Evolutionary conservation across 1,140 invertebrate genomes (phyloP), one percentile per base, ranked within the genome.

Genomic region (Leptestheria dahalacensis): DNA sequence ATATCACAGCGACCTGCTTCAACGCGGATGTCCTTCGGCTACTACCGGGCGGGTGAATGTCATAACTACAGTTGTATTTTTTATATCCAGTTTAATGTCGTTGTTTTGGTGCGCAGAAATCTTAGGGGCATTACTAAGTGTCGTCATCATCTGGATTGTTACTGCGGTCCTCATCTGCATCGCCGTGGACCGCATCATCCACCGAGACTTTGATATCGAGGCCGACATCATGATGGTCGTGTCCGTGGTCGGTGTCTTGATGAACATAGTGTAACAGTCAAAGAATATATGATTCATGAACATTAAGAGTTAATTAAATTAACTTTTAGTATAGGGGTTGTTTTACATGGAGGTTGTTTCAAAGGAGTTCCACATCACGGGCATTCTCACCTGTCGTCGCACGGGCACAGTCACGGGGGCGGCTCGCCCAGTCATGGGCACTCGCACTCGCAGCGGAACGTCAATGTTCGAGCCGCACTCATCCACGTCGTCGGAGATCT

Each of bases 21-120:
- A 24, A 78, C 77, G 59, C 72, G 72, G 64, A 82, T 88, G 77
- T 84, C 84, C 53, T 90, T 85, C 72, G 88, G 87, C 6, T 90
- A 84, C 73, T 77, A 86, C 65, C 74, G 86, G 63, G 81, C 82
- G 65, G 85, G 84, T 85, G 66, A 33, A 48, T 41, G 10, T 24
- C 12, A 23, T 50, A 10, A 25, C 6, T 48, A 24, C 28, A 2
- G 25, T 1, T 9, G n/a, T 18, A 1, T 28, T 56, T 18, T 61
- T 9, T 29, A n/a, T 12, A 52, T 56, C 33, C 15, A 15, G 1
- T 61, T 48, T 49, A 3, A 11, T 24, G 26, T 28, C 21, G 18
- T 12, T 18, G 18, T 23, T 52, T 24, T 58, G 15, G 23, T 61
- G 23, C 51, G 18, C 71, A 78, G 80, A 82, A 67, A 75, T 81